phyloP scores from a whole-genome alignment of 2,113 vertebrate genomes.

The Puffinus mauretanicus region DNA sequence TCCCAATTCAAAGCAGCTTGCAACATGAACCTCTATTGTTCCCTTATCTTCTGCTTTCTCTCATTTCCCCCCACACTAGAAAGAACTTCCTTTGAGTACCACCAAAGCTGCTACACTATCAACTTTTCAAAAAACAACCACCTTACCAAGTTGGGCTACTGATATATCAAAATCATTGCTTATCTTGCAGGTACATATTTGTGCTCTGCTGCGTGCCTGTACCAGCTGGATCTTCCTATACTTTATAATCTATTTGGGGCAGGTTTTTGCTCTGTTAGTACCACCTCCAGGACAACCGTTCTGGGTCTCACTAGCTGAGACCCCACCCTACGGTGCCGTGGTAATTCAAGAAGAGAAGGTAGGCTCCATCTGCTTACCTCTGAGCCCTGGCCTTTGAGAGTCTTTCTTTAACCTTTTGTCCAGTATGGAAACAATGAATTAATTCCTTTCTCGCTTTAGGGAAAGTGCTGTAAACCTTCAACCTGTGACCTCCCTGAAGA shows the following conservation, averaged over 20 bases:
- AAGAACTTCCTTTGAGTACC: neutral
- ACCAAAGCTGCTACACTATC: neutral
- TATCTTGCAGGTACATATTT: neutral
- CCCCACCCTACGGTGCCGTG: neutral
- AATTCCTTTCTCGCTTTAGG: neutral
- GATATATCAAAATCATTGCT: neutral
- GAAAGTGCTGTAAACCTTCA: neutral
- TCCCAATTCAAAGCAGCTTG: neutral
- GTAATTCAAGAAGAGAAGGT: neutral
- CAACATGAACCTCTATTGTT: neutral
- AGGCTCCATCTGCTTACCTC: neutral
- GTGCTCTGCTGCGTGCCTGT: neutral
- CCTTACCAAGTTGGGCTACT: neutral
- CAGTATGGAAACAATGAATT: neutral
- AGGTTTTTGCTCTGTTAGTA: neutral
- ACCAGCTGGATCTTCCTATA: neutral
- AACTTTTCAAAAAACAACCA: neutral
- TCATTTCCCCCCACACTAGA: neutral
- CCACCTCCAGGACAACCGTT: neutral
- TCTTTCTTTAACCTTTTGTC: constrained; percentile 21
- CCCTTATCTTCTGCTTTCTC: neutral
- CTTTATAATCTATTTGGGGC: neutral
- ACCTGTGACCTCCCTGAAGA: neutral
- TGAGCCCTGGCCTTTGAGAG: neutral
- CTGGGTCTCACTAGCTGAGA: neutral